Evolutionary conservation across 1,140 invertebrate genomes (phyloP), one percentile per base, ranked within the genome.

Genomic region (Saccostrea glomerata): DNA sequence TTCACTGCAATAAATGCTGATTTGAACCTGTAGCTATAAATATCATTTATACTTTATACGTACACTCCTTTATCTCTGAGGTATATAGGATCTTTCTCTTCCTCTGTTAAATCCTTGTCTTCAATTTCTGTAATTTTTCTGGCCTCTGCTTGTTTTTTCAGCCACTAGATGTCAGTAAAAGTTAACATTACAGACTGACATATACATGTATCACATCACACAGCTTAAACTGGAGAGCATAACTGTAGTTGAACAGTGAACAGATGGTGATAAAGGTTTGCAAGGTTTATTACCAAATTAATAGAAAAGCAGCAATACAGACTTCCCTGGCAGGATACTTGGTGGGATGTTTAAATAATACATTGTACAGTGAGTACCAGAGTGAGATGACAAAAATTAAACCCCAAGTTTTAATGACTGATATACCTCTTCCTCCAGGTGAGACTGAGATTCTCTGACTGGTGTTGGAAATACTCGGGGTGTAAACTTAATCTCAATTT

Each of bases 51-150:
- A 20, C 17, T 30, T 17, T 20, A 77, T 30, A 96, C 96, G 94
- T 94, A 97, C 96, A 97, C 96, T 90, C 97, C 98, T 95, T 98
- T 98, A 82, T 97, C 96, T 90, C 97, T 96, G 66, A 98, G 96
- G 96, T 97, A 98, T 86, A 97, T 95, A 5, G 97, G 97, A 95
- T 98, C 97, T 91, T 96, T 96, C 94, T 98, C 97, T 94, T 98
- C 97, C 12, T 97, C 96, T 86, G 96, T 95, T 3, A 98, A 95
- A 95, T 98, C 97, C 93, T 97, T 96, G 40, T 96, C 96, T 30
- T 97, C 95, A 91, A 98, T 97, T 93, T 97, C 97, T 86, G 96
- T 96, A 82, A 96, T 96, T 93, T 96, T 95, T 92, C 97, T 96
- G 17, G 97, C 97, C 93, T 97, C 96, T 5, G 96, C 96, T 94